Percentiles rank a stretch among this genome's conserved stretches.
Evolutionary conservation across 2,113 vertebrate species (phyloP).

Genomic region (Lophura nycthemera): DNA sequence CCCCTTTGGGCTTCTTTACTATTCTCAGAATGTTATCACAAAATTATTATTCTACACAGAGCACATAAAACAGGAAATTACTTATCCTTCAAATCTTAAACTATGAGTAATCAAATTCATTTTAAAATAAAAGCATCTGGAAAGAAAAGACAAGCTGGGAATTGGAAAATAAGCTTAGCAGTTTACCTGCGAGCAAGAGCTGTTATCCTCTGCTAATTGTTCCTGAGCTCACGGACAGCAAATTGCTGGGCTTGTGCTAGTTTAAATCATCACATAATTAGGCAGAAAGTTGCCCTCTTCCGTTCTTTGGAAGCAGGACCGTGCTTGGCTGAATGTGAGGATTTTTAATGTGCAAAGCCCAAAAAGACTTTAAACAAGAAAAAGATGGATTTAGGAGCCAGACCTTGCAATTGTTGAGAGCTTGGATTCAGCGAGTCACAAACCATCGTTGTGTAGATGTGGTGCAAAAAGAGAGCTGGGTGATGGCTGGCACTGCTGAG

Average conservation of each 20-base stretch:
- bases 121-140: neutral
- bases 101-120: neutral
- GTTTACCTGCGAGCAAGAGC: neutral
- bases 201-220: neutral
- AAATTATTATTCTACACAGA: neutral
- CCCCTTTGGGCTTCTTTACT: neutral
- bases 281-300: neutral
- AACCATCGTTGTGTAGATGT: neutral
- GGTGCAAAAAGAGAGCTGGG: neutral
- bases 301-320: neutral
- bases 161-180: neutral
- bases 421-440: neutral
- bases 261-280: neutral
- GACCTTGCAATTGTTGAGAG: neutral
- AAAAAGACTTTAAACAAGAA: neutral
- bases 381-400: neutral
- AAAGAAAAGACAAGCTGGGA: neutral
- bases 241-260: neutral
- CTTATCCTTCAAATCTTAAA: neutral
- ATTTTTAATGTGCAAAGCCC: neutral
- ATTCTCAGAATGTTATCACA: neutral
- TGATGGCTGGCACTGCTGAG: neutral
- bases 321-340: neutral
- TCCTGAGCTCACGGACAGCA: neutral
- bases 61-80: neutral